A percentile compares a stretch with the other conserved stretches of the same genome.
Conservation (phyloP, 1,140 invertebrate species). For the Pygmarrhopalites habei region DNA sequence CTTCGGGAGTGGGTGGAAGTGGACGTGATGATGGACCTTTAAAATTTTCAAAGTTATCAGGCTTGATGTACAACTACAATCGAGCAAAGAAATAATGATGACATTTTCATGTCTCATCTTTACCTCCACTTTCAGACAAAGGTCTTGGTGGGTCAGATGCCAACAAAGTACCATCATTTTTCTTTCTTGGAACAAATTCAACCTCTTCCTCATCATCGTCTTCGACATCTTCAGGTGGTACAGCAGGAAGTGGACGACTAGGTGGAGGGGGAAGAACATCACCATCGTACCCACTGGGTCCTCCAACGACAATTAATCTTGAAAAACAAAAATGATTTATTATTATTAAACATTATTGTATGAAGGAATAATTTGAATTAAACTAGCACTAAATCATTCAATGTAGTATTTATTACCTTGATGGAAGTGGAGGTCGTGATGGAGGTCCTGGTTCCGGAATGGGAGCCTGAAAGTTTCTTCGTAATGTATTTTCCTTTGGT, state of each 20-base stretch:
- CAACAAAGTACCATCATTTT: conserved; percentile 86
- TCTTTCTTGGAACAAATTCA: conserved; percentile 39
- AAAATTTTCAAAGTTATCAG: no score
- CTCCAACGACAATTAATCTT: conserved; percentile 67
- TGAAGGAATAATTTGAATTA: no score
- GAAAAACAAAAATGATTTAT: no score
- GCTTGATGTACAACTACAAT: no score
- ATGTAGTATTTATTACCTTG: no score
- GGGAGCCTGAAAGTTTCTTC: conserved; percentile 87
- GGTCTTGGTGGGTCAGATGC: conserved; percentile 94
- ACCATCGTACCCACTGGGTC: no score
- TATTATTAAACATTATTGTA: no score
- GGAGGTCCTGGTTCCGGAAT: conserved; percentile 53
- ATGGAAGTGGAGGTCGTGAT: conserved; percentile 72
- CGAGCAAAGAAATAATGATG: no score
- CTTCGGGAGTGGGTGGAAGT: conserved; percentile 83
- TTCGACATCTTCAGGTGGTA: conserved; percentile 46
- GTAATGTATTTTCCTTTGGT: conserved; percentile 78
- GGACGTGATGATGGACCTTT: conserved; percentile 88
- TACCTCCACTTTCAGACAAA: conserved; percentile 53
- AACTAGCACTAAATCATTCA: no score
- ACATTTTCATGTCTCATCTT: no score
- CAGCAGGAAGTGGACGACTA: conserved; percentile 47
- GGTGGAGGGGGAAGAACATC: conserved; percentile 71
- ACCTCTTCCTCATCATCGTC: conserved; percentile 47